Conservation (phyloP, 2,797 vertebrate species). For the Lagocephalus sceleratus region DNA sequence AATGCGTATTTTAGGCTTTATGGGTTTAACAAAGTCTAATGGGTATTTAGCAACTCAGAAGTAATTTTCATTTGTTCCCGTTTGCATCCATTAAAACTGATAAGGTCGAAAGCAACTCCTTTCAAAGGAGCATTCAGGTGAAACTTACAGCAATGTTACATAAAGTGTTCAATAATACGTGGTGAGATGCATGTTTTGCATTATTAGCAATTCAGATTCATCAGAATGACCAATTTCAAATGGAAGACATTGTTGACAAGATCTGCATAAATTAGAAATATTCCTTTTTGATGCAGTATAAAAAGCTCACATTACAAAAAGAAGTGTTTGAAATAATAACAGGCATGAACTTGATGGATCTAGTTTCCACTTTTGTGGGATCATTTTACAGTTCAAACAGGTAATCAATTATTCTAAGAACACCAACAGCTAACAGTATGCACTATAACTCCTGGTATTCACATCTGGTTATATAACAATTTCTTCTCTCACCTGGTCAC, state of each 20-base stretch:
- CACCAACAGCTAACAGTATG: too few relatives aligned
- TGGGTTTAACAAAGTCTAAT: slow-evolving; percentile 45
- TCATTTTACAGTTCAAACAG: background rate
- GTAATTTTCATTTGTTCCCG: background rate
- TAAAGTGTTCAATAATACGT: background rate
- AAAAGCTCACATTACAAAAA: too few relatives aligned
- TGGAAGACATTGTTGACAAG: too few relatives aligned
- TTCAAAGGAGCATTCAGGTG: background rate
- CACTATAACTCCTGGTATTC: too few relatives aligned
- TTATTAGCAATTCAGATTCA: too few relatives aligned
- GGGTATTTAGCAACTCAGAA: slow-evolving; percentile 11
- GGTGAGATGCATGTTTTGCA: background rate
- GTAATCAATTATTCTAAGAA: background rate
- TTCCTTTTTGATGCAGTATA: too few relatives aligned
- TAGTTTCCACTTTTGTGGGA: too few relatives aligned
- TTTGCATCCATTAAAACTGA: slow-evolving; percentile 1
- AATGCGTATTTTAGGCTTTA: slow-evolving; percentile 14
- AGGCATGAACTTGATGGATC: too few relatives aligned
- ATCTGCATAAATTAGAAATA: too few relatives aligned
- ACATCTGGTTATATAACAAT: too few relatives aligned
- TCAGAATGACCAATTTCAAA: too few relatives aligned
- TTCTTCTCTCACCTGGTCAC: slow-evolving; percentile 84
- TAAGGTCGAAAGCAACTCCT: slow-evolving; percentile 12
- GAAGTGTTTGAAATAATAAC: too few relatives aligned
- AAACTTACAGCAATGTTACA: background rate